phyloP scores from a whole-genome alignment of 2,113 vertebrate species.

The Puffinus mauretanicus region DNA sequence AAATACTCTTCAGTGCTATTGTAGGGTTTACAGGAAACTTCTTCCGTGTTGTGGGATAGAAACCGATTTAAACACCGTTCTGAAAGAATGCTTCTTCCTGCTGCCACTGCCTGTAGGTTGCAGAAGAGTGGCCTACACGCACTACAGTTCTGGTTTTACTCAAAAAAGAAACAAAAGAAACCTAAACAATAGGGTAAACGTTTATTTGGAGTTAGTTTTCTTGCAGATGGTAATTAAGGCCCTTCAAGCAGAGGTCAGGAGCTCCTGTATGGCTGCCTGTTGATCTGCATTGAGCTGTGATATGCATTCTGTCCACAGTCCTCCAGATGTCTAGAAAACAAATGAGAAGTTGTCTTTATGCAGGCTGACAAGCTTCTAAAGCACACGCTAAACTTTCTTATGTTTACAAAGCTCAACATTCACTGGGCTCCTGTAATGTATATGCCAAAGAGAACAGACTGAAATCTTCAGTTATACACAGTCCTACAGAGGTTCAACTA shows the following conservation, averaged over 20 bases:
- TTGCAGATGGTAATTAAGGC: conserved; percentile 72
- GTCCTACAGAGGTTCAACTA: neutral
- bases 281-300: conserved; percentile 90
- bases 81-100: conserved; percentile 63
- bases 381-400: neutral
- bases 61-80: conserved; percentile 46
- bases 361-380: neutral
- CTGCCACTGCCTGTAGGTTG: conserved; percentile 62
- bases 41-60: conserved; percentile 53
- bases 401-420: neutral
- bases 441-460: neutral
- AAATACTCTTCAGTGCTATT: conserved; percentile 81
- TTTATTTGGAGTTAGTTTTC: conserved; percentile 84
- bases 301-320: conserved; percentile 94
- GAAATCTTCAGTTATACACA: neutral
- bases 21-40: conserved; percentile 62
- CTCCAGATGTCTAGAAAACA: conserved; percentile 85
- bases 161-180: conserved; percentile 84
- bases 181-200: conserved; percentile 83
- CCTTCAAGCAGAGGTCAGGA: conserved; percentile 92
- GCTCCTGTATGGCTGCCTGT: conserved; percentile 95
- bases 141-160: conserved; percentile 76
- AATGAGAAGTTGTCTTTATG: neutral
- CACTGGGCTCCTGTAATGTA: neutral
- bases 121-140: conserved; percentile 73